phyloP scores from a whole-genome alignment of 2,797 vertebrate genomes.

The Onychomys arenicola region DNA sequence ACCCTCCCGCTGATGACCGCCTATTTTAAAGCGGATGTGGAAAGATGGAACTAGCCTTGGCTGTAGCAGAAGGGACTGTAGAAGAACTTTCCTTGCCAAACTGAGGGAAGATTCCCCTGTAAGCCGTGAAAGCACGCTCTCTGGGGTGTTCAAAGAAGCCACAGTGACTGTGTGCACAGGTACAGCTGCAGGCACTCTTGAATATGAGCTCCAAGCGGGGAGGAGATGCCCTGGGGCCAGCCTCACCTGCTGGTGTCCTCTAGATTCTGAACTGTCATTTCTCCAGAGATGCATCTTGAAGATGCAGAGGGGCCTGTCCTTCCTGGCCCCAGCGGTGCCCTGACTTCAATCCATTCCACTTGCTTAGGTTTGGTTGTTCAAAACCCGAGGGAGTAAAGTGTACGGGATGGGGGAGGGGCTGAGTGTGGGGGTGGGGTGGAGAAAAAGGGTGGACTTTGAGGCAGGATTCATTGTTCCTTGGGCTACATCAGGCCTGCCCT shows the following conservation, averaged over 20 bases:
- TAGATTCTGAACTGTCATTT: too few species aligned
- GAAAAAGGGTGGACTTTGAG: conserved; percentile 7
- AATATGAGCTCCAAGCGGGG: not conserved
- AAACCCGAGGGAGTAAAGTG: not conserved
- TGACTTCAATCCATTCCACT: not conserved
- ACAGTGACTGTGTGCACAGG: accelerated
- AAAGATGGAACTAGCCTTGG: not conserved
- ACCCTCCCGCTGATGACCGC: not conserved
- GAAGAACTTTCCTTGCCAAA: not conserved
- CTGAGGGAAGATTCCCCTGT: not conserved
- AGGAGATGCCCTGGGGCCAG: not conserved
- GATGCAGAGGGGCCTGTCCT: not conserved
- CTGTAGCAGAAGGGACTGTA: not conserved
- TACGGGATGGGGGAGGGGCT: not conserved
- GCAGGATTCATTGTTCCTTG: not conserved
- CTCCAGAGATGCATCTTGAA: not conserved
- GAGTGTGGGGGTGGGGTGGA: not conserved
- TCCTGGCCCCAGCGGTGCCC: not conserved
- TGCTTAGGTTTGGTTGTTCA: not conserved
- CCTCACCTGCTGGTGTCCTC: not conserved
- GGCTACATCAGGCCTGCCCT: not conserved
- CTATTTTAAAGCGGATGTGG: not conserved
- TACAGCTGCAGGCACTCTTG: not conserved
- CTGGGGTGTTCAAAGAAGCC: not conserved
- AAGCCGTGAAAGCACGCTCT: not conserved